Evolutionary conservation across 2,888 invertebrate species (phyloP), one percentile per base, ranked within the genome.

Genomic region (Coenonympha arcania): DNA sequence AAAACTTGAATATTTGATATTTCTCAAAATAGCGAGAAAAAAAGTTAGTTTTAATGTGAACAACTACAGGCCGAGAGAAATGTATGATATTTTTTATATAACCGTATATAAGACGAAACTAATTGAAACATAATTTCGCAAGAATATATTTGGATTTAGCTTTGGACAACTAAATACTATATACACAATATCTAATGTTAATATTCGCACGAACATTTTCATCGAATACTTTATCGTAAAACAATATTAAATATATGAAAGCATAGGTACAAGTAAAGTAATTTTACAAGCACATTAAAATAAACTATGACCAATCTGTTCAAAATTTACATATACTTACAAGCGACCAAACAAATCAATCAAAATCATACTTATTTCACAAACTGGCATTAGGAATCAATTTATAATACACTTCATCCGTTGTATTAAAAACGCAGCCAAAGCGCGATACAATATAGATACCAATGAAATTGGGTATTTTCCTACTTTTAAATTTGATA

Each of bases 261-360:
- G 71, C 66, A 66, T 61, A 24, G 8, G 3, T 26, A 33, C 16
- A 69, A 73, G 79, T 77, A 68, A 67, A 69, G 78, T 76, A 68
- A 65, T 65, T 75, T 71, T 76, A 79, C 76, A 79, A 74, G 73
- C 75, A 66, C 66, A 64, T 68, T 70, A 73, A 74, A 80, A 71
- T 66, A 77, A 76, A 69, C 66, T 68, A 68, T 64, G 62, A 62
- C 66, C 65, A 65, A 66, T 73, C 70, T 78, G 65, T 73, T 78
- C 84, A 84, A 80, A 85, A 84, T 84, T 61, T 84, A 84, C 84
- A 84, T 79, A 83, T 76, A 80, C 79, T 82, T 82, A 85, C 81
- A 83, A 69, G 74, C 78, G 69, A 76, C 65, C 71, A 71, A 71
- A 62, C 59, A 73, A 79, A 73, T 65, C 66, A 44, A 20, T 40